These are phyloP conservation scores for Trichopria drosophilae DNA, from an alignment of 2,888 invertebrate genomes.

Conservation along the genomic window DNA sequence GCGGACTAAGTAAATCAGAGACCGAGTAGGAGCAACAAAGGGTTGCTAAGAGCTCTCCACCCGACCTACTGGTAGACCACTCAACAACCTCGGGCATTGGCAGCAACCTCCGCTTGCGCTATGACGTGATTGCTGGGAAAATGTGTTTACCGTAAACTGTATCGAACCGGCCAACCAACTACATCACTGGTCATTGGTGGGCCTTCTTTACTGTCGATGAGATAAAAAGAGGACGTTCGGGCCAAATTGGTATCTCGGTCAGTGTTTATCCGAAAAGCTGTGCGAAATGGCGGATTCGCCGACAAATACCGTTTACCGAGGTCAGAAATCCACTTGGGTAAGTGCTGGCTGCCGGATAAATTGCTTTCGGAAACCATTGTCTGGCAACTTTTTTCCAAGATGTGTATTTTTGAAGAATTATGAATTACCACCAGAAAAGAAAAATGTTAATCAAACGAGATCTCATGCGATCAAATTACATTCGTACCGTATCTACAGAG, in stretches of 20 bases:
- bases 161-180: conserved; percentile 52
- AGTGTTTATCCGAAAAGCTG: conserved; percentile 20
- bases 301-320: not conserved
- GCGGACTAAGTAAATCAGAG: conserved; percentile 55
- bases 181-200: conserved; percentile 35
- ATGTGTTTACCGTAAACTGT: conserved; percentile 58
- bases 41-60: conserved; percentile 56
- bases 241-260: conserved; percentile 32
- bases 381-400: too few species aligned
- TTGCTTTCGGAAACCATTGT: too few species aligned
- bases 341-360: too few species aligned
- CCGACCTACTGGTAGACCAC: conserved; percentile 44
- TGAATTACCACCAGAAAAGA: too few species aligned
- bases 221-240: not conserved
- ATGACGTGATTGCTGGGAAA: conserved; percentile 57
- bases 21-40: conserved; percentile 54
- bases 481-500: too few species aligned
- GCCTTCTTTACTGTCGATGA: conserved; percentile 31
- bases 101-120: conserved; percentile 44
- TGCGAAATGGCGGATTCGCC: not conserved
- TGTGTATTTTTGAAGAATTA: too few species aligned
- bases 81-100: conserved; percentile 44
- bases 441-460: too few species aligned
- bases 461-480: too few species aligned
- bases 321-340: too few species aligned